Percentiles rank a stretch among this genome's conserved stretches.
Evolutionary conservation across 1,140 invertebrate species (phyloP).

Genomic region (Listronotus oregonensis): DNA sequence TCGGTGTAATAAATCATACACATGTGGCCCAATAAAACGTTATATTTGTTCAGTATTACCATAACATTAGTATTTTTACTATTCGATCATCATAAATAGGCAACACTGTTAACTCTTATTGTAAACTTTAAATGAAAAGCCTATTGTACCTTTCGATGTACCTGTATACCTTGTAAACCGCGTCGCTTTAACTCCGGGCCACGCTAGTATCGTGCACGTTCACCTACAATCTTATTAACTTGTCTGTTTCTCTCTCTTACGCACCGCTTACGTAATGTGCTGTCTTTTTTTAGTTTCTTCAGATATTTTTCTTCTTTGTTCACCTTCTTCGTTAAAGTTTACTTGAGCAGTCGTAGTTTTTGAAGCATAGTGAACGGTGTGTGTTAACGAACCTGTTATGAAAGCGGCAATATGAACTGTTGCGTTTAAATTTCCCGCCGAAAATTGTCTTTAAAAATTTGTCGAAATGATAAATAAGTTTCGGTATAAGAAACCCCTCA

Average conservation of each 20-base stretch:
- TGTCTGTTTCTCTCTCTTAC: conserved; percentile 3
- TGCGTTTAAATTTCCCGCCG: conserved; percentile 14
- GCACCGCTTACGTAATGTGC: conserved; percentile 3
- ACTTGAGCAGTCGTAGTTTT: conserved; percentile 9
- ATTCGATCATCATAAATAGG: background rate
- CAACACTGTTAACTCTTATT: conserved; percentile 10
- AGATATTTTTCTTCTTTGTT: conserved; percentile 10
- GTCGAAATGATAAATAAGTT: conserved; percentile 50
- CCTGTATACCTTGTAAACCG: conserved; percentile 28
- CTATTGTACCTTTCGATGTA: conserved; percentile 9
- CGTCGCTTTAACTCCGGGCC: no score
- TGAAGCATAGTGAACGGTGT: conserved; percentile 17
- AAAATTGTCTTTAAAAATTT: conserved; percentile 5
- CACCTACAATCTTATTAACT: conserved; percentile 27
- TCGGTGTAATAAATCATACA: no score
- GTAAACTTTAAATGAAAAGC: conserved; percentile 11
- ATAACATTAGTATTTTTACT: no score
- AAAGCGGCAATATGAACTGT: background rate
- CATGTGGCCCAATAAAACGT: no score
- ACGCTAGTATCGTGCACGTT: conserved; percentile 2
- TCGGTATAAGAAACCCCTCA: conserved; percentile 46
- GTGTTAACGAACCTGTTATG: conserved; percentile 21
- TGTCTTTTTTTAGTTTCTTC: conserved; percentile 16
- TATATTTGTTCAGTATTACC: no score
- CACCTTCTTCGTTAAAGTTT: conserved; percentile 11